A percentile compares a stretch with the other conserved stretches of the same genome.
phyloP scores from a whole-genome alignment of 2,888 invertebrate species.

The Drosophila ustulata region DNA sequence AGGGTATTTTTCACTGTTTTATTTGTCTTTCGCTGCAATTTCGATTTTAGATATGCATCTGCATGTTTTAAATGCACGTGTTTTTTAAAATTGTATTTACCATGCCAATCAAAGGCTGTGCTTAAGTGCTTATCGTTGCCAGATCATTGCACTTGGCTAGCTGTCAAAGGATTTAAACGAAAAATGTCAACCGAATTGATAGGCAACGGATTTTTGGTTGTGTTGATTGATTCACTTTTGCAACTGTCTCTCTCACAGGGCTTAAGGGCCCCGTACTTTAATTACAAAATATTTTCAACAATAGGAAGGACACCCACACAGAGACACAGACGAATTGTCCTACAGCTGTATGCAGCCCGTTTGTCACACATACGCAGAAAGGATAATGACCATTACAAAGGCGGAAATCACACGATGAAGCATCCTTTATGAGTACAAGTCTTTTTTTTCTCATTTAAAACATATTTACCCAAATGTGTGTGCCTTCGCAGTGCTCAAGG shows the following conservation, averaged over 20 bases:
- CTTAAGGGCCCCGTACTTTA: conserved; percentile 28
- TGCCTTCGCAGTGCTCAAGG: conserved; percentile 32
- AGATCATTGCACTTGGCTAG: conserved; percentile 17
- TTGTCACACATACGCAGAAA: conserved; percentile 53
- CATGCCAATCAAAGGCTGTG: conserved; percentile 2
- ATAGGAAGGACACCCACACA: conserved; percentile 49
- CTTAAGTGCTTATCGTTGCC: not conserved
- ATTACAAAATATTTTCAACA: conserved; percentile 39
- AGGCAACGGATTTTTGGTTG: conserved; percentile 34
- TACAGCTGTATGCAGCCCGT: conserved; percentile 22
- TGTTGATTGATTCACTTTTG: conserved; percentile 55
- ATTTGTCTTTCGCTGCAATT: not conserved
- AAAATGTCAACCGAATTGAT: conserved; percentile 20
- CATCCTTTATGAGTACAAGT: conserved; percentile 52
- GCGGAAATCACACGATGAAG: conserved; percentile 72
- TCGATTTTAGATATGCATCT: not conserved
- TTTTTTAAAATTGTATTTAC: conserved; percentile 3
- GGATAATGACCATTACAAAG: conserved; percentile 64
- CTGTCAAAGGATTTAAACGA: conserved; percentile 28
- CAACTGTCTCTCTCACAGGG: conserved; percentile 39
- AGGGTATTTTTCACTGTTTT: not conserved
- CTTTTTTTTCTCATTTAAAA: conserved; percentile 57
- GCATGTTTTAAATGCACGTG: not conserved
- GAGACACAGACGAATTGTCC: conserved; percentile 33
- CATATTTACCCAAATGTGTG: conserved; percentile 50